Base-by-base conservation (phyloP, 2,113 vertebrate genomes). In the Polypterus bichir region DNA sequence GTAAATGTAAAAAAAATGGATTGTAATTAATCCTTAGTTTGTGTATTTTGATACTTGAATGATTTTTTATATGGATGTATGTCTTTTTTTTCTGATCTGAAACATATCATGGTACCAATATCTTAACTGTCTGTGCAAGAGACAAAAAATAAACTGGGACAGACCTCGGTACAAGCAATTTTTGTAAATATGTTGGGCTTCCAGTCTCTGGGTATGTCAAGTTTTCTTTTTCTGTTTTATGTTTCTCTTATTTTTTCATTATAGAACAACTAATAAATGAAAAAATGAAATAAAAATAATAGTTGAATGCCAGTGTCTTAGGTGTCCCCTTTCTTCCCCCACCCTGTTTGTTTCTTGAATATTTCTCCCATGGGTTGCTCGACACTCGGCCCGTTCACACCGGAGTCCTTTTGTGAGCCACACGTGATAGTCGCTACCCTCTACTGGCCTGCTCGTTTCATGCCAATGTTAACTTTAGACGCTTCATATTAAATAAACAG, bases 41-140 rank as follows among this genome's bases (percentile, higher is more conserved):
- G 87, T 89, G 86, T 92, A 91, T 97, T 97, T 96, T 95, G 88
- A 96, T 97, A 97, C 92, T 96, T 97, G 92, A 97, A 94, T 90
- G 81, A 89, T 80, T 90, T 83, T 83, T 69, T 90, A 80, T 90
- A 77, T 90, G 77, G 84, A 80, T 85, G 84, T 88, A 87, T 77
- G 74, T 77, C 62, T 77, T 75, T 84, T 83, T 75, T 78, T 78
- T 83, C 79, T 72, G 65, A 73, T 73, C 75, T 77, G 84, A 73
- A 83, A 87, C 88, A 89, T 81, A 87, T 90, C 87, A 84, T 88
- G 85, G 89, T 86, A 90, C 87, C 84, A 88, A 89, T 79, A 77
- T 77, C 76, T 73, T 44, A 81, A 69, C 78, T 86, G 78, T 82
- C 77, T 47, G 7, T n/a, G 59, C 53, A 7, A 55, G 58, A 58